Conservation (phyloP, 2,888 invertebrate genomes). For the Hydroisotoma schaefferi region DNA sequence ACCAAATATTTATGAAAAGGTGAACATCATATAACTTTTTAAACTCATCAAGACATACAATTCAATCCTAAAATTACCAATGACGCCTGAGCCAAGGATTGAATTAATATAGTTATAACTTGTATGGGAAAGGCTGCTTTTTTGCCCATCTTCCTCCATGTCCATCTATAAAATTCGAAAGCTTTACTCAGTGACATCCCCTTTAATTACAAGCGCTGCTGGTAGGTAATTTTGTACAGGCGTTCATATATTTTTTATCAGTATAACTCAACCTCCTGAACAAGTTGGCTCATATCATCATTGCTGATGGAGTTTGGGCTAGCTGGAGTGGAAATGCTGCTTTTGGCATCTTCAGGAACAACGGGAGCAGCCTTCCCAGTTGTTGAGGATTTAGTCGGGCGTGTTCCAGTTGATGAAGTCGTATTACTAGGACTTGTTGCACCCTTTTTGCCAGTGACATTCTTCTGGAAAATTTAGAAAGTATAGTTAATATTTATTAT, state of each 20-base stretch:
- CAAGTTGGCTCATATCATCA: conserved; percentile 42
- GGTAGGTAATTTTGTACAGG: neutral
- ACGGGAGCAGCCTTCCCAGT: too few species aligned
- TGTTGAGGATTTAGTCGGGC: neutral
- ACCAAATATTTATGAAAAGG: conserved; percentile 29
- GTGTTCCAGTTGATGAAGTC: neutral
- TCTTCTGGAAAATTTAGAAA: conserved; percentile 2
- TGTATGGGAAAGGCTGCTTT: conserved; percentile 68
- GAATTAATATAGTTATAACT: conserved; percentile 86
- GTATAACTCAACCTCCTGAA: conserved; percentile 36
- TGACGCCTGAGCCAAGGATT: conserved; percentile 80
- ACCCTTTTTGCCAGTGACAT: neutral
- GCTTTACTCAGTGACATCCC: too few species aligned
- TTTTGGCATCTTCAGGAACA: neutral
- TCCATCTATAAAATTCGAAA: conserved; percentile 47
- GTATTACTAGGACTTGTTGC: too few species aligned
- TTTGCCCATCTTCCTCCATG: conserved; percentile 59
- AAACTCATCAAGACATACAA: neutral
- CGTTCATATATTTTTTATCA: neutral
- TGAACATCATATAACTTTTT: neutral
- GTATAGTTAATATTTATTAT: neutral
- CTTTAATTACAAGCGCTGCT: too few species aligned
- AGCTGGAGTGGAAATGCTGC: neutral
- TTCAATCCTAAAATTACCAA: conserved; percentile 60
- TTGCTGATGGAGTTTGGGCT: conserved; percentile 10